Evolutionary conservation across 1,140 invertebrate species (phyloP).

Genomic region (Pomacea maculata): DNA sequence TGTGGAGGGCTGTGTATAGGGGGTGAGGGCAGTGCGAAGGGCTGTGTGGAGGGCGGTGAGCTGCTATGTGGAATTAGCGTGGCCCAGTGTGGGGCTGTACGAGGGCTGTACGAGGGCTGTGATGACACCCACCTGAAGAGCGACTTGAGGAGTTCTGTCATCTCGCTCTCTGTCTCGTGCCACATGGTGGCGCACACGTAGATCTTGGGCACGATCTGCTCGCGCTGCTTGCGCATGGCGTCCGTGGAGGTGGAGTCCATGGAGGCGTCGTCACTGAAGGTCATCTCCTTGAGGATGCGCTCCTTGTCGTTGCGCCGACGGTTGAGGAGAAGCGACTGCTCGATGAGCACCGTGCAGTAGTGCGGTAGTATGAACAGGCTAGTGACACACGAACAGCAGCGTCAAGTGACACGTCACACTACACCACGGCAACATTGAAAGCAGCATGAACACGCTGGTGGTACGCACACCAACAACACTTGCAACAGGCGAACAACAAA

Average conservation of each 20-base stretch:
- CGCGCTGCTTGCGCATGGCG: slow-evolving; percentile 36
- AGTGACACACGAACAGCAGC: slow-evolving; percentile 7
- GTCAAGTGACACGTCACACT: neutral
- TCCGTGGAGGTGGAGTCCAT: slow-evolving; percentile 37
- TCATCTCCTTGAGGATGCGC: slow-evolving; percentile 38
- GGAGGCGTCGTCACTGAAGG: slow-evolving; percentile 35
- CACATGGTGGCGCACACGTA: slow-evolving; percentile 61
- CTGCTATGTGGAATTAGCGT: no score
- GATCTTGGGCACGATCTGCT: slow-evolving; percentile 50
- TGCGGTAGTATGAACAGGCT: slow-evolving; percentile 90
- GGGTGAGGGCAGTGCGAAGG: no score
- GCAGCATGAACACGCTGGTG: no score
- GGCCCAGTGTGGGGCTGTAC: no score
- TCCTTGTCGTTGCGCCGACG: slow-evolving; percentile 87
- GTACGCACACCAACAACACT: no score
- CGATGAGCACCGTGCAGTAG: slow-evolving; percentile 90
- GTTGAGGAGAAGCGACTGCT: slow-evolving; percentile 95
- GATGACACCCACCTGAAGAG: slow-evolving; percentile 60
- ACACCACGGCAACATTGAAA: no score
- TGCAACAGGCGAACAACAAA: no score
- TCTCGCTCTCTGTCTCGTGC: slow-evolving; percentile 59
- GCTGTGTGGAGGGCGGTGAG: no score
- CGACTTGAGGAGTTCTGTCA: slow-evolving; percentile 70
- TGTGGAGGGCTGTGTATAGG: no score
- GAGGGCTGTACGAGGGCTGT: neutral